A percentile compares a stretch with the other conserved stretches of the same genome.
Conservation (phyloP, 2,797 vertebrate species). For the Crenuchus spilurus region DNA sequence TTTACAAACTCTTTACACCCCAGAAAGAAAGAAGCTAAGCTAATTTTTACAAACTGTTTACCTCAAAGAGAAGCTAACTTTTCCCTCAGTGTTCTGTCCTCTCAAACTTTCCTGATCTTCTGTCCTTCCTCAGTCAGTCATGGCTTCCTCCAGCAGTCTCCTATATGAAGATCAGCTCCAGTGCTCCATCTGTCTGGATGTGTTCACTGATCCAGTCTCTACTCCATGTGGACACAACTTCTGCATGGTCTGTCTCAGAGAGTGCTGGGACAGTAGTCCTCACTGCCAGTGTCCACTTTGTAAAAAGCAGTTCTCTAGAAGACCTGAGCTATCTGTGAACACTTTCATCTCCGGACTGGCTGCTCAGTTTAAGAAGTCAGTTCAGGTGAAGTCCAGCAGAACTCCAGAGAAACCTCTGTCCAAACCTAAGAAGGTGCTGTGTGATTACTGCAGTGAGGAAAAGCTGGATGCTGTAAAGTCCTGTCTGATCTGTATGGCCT, state of each 20-base stretch:
- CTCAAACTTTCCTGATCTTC: too few species aligned
- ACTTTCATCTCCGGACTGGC: too few species aligned
- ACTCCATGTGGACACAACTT: background rate
- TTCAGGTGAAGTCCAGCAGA: too few species aligned
- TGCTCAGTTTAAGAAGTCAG: too few species aligned
- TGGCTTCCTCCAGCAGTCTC: background rate
- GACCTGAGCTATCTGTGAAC: background rate
- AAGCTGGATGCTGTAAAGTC: background rate
- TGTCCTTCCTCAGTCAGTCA: too few species aligned
- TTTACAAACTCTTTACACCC: too few species aligned
- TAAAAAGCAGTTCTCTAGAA: background rate
- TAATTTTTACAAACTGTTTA: too few species aligned
- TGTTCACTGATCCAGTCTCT: background rate
- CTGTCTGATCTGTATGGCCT: background rate
- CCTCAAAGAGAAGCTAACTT: too few species aligned
- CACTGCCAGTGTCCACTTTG: background rate
- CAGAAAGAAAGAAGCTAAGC: too few species aligned
- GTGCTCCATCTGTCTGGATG: background rate
- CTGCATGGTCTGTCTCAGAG: background rate
- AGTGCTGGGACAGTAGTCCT: background rate
- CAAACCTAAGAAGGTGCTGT: too few species aligned
- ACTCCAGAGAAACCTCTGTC: too few species aligned
- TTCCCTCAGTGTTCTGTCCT: too few species aligned
- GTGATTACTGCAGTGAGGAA: background rate
- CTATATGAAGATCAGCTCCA: background rate